A percentile compares a stretch with the other conserved stretches of the same genome.
Conservation (phyloP, 2,797 vertebrate genomes). For the Eulemur coronatus region DNA sequence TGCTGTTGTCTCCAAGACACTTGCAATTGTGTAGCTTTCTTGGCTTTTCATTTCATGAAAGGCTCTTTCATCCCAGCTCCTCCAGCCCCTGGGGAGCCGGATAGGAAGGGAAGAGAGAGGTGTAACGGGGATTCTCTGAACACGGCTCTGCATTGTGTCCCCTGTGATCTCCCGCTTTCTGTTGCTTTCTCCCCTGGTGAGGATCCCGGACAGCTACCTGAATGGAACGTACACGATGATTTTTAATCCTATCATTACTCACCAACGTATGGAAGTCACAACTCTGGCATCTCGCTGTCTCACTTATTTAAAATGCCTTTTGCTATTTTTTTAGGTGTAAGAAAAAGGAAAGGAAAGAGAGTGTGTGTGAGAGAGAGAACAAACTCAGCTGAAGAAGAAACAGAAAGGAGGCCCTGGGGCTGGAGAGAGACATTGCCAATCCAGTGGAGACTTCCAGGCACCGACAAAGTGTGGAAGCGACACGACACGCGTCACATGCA, state of each 20-base stretch:
- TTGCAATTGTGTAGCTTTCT: conserved; percentile 14
- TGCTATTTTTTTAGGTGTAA: not conserved
- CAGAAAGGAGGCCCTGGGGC: conserved; percentile 10
- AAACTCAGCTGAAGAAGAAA: conserved; percentile 8
- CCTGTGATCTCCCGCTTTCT: not conserved
- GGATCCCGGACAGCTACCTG: not conserved
- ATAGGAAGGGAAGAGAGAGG: not conserved
- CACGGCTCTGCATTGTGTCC: not conserved
- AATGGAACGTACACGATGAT: not conserved
- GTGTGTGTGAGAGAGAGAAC: not conserved
- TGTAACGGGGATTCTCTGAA: not conserved
- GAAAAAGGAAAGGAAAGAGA: not conserved
- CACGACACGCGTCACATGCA: not conserved
- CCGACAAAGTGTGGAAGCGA: not conserved
- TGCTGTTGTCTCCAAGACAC: not conserved
- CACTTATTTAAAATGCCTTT: conserved; percentile 28
- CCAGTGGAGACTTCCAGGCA: not conserved
- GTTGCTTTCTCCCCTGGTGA: not conserved
- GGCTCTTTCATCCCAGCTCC: conserved; percentile 20
- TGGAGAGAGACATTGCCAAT: not conserved
- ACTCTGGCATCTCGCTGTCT: not conserved
- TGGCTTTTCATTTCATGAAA: conserved; percentile 45
- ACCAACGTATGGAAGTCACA: not conserved
- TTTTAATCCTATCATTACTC: not conserved
- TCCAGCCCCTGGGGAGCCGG: not conserved